phyloP scores from a whole-genome alignment of 2,888 invertebrate species.

The Alviniconcha strummeri region DNA sequence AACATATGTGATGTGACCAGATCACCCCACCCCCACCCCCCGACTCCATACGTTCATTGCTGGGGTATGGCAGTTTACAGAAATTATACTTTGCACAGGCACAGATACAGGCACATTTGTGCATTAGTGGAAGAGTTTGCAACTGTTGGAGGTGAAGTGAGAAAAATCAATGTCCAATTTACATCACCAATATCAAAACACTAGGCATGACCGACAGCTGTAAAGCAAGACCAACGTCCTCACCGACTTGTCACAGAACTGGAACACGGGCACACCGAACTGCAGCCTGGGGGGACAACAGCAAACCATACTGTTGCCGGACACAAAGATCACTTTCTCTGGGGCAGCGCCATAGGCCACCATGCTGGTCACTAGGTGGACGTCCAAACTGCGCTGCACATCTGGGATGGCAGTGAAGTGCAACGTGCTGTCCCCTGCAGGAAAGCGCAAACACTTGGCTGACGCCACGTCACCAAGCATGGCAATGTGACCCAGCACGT shows the following conservation, averaged over 20 bases:
- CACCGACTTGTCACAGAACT: neutral
- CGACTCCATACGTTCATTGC: too few species aligned
- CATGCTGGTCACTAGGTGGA: constrained; percentile 4
- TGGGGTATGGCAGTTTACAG: too few species aligned
- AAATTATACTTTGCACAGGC: too few species aligned
- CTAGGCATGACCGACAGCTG: too few species aligned
- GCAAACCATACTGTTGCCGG: constrained; percentile 3
- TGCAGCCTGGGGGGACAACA: neutral
- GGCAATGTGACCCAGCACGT: constrained; percentile 1
- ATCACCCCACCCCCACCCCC: too few species aligned
- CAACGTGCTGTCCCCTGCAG: neutral
- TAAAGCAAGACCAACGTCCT: neutral
- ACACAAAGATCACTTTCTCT: constrained; percentile 1
- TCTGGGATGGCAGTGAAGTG: constrained; percentile 1
- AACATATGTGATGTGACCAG: too few species aligned
- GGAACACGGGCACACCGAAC: neutral
- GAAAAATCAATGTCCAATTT: too few species aligned
- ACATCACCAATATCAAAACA: too few species aligned
- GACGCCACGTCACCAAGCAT: neutral
- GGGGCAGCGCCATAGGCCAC: neutral
- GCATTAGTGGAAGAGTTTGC: too few species aligned
- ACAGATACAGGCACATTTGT: too few species aligned
- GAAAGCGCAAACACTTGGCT: neutral
- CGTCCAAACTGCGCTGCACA: neutral
- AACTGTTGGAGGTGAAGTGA: too few species aligned